Evolutionary conservation across 2,113 vertebrate species (phyloP).

Genomic region (Anthoscopus minutus): DNA sequence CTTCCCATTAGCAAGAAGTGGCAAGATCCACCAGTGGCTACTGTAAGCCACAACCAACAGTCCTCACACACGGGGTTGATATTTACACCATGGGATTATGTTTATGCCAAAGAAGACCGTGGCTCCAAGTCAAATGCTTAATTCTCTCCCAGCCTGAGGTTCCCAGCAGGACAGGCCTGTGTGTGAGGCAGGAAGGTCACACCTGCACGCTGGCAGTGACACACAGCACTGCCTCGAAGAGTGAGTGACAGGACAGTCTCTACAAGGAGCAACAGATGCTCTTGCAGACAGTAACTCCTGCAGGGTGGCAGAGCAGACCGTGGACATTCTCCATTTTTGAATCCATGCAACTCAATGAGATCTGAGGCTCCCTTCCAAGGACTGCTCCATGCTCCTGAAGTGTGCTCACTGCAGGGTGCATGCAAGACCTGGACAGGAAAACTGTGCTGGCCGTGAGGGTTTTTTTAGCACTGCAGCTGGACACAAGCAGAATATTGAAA

Average conservation of each 20-base stretch:
- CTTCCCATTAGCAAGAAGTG: background rate
- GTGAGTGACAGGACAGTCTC: background rate
- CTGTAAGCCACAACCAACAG: background rate
- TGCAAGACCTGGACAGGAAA: background rate
- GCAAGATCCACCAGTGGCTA: background rate
- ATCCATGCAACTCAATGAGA: background rate
- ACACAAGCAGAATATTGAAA: background rate
- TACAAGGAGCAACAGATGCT: background rate
- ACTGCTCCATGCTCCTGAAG: background rate
- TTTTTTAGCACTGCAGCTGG: background rate
- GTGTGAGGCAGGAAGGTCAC: background rate
- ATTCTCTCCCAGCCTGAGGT: background rate
- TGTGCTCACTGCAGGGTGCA: rapidly evolving
- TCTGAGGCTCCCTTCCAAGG: background rate
- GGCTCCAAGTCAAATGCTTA: background rate
- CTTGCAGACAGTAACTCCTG: background rate
- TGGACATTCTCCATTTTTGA: background rate
- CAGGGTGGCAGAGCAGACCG: background rate
- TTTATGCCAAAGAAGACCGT: background rate
- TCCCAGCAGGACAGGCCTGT: background rate
- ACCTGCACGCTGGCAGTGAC: rapidly evolving
- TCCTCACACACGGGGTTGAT: background rate
- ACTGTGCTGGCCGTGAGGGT: rapidly evolving
- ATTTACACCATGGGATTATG: background rate
- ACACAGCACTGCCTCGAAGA: rapidly evolving